These are phyloP conservation scores for Pseudomyrmex pallidus DNA, from an alignment of 1,140 invertebrate species.

Conservation along the genomic window DNA sequence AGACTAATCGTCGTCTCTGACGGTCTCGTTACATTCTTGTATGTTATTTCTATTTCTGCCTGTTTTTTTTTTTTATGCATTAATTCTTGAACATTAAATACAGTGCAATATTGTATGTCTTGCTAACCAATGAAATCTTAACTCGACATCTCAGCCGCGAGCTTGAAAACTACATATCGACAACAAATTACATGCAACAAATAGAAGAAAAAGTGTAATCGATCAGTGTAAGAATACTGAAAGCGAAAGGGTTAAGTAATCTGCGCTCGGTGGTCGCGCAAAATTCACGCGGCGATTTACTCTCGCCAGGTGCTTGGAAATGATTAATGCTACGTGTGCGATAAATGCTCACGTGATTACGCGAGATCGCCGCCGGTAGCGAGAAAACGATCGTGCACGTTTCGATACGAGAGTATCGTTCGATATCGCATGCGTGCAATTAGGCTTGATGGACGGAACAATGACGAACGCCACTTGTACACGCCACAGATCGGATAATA, in stretches of 20 bases:
- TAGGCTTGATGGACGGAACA: slow-evolving; percentile 78
- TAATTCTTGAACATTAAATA: no score
- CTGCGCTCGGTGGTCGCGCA: slow-evolving; percentile 57
- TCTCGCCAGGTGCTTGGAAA: slow-evolving; percentile 73
- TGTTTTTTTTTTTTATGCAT: no score
- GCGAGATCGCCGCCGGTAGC: slow-evolving; percentile 44
- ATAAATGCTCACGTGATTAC: slow-evolving; percentile 52
- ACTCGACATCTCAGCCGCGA: no score
- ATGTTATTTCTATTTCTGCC: no score
- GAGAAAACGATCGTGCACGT: slow-evolving; percentile 60
- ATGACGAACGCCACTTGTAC: slow-evolving; percentile 60
- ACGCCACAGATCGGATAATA: slow-evolving; percentile 48
- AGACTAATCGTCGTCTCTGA: no score
- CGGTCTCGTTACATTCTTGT: no score
- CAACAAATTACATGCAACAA: slow-evolving; percentile 27
- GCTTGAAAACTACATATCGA: background rate
- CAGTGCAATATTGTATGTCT: no score
- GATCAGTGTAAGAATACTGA: slow-evolving; percentile 18
- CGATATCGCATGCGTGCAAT: slow-evolving; percentile 69
- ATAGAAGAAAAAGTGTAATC: background rate
- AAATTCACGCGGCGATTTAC: slow-evolving; percentile 67
- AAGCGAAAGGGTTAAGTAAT: slow-evolving; percentile 46
- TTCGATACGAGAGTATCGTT: slow-evolving; percentile 68
- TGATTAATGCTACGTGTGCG: slow-evolving; percentile 72
- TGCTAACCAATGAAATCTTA: no score